Conservation (phyloP, 2,113 vertebrate species). For the Shinisaurus crocodilurus region DNA sequence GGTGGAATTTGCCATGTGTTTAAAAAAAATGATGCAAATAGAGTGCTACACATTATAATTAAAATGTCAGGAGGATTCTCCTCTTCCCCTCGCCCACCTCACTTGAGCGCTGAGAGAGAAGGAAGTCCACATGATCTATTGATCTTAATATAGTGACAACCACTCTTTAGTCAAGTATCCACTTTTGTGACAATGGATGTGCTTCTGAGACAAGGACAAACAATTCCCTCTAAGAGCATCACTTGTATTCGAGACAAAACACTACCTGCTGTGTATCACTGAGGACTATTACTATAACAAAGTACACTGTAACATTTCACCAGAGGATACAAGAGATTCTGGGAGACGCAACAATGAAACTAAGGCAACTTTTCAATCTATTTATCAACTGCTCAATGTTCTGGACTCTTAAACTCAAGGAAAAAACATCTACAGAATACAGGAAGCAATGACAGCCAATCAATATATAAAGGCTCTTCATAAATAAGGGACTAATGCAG, state of each 20-base stretch:
- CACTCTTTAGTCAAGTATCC: slow-evolving; percentile 47
- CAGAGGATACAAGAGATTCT: slow-evolving; percentile 67
- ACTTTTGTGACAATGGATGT: slow-evolving; percentile 61
- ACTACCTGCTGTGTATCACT: slow-evolving; percentile 68
- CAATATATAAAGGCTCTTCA: slow-evolving; percentile 52
- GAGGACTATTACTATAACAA: slow-evolving; percentile 67
- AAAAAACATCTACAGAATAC: slow-evolving; percentile 48
- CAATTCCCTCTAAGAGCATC: slow-evolving; percentile 40
- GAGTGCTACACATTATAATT: not conserved
- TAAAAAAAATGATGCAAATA: not conserved
- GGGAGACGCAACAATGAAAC: slow-evolving; percentile 59
- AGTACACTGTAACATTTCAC: slow-evolving; percentile 68
- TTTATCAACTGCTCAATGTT: slow-evolving; percentile 61
- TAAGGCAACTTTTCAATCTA: slow-evolving; percentile 60
- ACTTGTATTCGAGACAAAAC: slow-evolving; percentile 65
- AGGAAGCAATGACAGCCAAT: slow-evolving; percentile 58
- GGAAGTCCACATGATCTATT: slow-evolving; percentile 47
- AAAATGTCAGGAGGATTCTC: slow-evolving; percentile 7
- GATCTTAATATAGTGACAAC: slow-evolving; percentile 55
- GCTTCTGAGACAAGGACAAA: slow-evolving; percentile 61
- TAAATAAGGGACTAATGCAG: slow-evolving; percentile 46
- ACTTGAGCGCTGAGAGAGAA: slow-evolving; percentile 54
- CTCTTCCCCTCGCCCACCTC: not conserved
- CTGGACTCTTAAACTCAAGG: slow-evolving; percentile 48
- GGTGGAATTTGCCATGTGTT: not conserved